A percentile compares a stretch with the other conserved stretches of the same genome.
Evolutionary conservation across 1,140 invertebrate species (phyloP).

Genomic region (Penaeus vannamei): DNA sequence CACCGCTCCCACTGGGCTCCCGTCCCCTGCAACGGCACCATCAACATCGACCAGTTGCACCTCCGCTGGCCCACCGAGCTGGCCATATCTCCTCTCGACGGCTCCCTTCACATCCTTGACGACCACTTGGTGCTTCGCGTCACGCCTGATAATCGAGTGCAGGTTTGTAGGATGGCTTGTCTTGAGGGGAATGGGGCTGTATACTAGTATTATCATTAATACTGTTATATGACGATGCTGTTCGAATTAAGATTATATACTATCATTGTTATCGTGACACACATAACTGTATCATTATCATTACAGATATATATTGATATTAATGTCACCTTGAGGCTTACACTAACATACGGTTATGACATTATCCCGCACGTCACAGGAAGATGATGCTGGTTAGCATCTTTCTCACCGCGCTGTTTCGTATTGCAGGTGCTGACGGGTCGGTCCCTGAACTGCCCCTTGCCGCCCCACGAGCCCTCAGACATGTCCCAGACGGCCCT

Average conservation of each 20-base stretch:
- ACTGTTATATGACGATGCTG: too few relatives aligned
- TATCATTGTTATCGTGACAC: too few relatives aligned
- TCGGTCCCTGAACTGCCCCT: constrained; percentile 86
- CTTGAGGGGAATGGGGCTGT: neutral
- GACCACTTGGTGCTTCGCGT: constrained; percentile 88
- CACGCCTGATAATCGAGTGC: constrained; percentile 89
- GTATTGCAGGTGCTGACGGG: constrained; percentile 84
- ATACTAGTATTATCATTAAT: too few relatives aligned
- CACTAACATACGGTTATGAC: too few relatives aligned
- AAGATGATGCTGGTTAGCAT: too few relatives aligned
- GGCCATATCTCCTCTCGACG: constrained; percentile 93
- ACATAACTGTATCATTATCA: too few relatives aligned
- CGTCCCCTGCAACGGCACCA: constrained; percentile 92
- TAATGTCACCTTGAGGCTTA: too few relatives aligned
- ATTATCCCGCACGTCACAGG: too few relatives aligned
- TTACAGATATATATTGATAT: too few relatives aligned
- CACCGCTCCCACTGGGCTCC: constrained; percentile 97
- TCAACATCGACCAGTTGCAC: constrained; percentile 89
- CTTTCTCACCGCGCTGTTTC: neutral
- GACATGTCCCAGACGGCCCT: constrained; percentile 90
- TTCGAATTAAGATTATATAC: too few relatives aligned
- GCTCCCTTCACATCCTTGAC: constrained; percentile 95
- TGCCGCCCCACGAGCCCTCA: constrained; percentile 72
- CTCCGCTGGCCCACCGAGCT: constrained; percentile 95
- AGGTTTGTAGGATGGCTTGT: constrained; percentile 70